Evolutionary conservation across 2,797 vertebrate genomes (phyloP), one percentile per base, ranked within the genome.

Genomic region (Oryzias sinensis): DNA sequence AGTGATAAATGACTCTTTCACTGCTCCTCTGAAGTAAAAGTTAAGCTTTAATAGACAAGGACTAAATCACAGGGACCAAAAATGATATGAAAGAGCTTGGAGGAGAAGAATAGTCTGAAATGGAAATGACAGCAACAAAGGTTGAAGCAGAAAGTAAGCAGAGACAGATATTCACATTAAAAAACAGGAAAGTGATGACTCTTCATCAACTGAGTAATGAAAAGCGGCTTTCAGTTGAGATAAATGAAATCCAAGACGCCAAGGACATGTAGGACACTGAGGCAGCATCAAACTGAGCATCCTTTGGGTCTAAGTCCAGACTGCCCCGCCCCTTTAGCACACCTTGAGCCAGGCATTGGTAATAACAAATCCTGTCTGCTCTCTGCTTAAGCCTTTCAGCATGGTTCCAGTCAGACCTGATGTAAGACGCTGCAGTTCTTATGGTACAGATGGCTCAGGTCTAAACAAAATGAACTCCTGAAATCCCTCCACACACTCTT

Each of bases 1-100:
- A 43, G 45, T 59, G 62, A 67, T 55, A 48, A 70, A 71, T 50
- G 4, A 49, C 48, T 17, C 9, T 37, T 37, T 9, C 9, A 9
- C 11, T 37, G 33, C 33, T 37, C 33, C 33, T 37, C 43, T 16
- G 29, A 41, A 56, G 33, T 37, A 37, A 37, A 37, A 37, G 9
- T 37, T 37, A 37, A 4, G 33, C 33, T 37, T 37, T 37, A 37
- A 37, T 37, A 11, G 33, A 9, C 33, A 13, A 33, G 13, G 33
- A 33, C 20, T 59, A 61, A 46, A 55, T 61, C 50, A 41, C 2
- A 43, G 22, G 62, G 43, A 49, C n/a, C 14, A 29, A 49, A 29
- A 14, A 41, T 48, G 11, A 17, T 48, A 43, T 62, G 64, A 47
- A 53, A 59, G 27, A 24, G 17, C 25, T 54, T n/a, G 50, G 56